Evolutionary conservation across 2,888 invertebrate species (phyloP).

Genomic region (Oscheius sp.): DNA sequence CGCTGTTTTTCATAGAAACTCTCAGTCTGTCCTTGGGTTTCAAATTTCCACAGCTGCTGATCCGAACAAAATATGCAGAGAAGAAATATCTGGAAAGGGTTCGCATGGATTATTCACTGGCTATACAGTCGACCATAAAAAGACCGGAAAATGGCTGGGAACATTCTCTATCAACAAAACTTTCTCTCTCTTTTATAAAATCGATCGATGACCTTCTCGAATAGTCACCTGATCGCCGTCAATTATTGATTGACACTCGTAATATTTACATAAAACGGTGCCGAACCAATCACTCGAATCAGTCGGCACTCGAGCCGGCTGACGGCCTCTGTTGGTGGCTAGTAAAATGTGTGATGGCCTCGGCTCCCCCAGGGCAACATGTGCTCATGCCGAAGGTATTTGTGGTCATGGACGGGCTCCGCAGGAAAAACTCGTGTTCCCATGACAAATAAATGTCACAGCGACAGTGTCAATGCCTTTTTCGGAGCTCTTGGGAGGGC

Average conservation of each 20-base stretch:
- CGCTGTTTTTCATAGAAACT: slow-evolving; percentile 24
- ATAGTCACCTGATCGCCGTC: slow-evolving; percentile 5
- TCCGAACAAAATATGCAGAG: slow-evolving; percentile 5
- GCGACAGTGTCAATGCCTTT: background rate
- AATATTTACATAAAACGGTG: slow-evolving; percentile 30
- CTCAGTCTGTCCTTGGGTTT: slow-evolving; percentile 9
- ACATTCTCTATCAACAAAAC: background rate
- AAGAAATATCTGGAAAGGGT: too few relatives aligned
- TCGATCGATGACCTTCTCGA: background rate
- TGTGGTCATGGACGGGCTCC: slow-evolving; percentile 11
- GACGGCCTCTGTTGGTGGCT: slow-evolving; percentile 29
- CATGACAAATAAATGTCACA: background rate
- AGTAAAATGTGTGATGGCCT: slow-evolving; percentile 29
- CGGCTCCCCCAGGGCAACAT: slow-evolving; percentile 11
- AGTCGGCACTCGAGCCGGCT: slow-evolving; percentile 32
- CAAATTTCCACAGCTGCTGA: slow-evolving; percentile 29
- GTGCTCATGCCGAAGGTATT: slow-evolving; percentile 14
- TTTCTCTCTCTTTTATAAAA: background rate
- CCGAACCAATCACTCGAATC: slow-evolving; percentile 34
- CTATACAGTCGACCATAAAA: too few relatives aligned
- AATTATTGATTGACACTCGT: slow-evolving; percentile 24
- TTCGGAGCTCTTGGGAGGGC: background rate
- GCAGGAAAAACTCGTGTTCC: slow-evolving; percentile 7
- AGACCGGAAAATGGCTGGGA: background rate
- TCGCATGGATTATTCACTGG: too few relatives aligned